Base-by-base conservation (phyloP, 1,140 invertebrate genomes). In the Neuroterus valhalla region DNA sequence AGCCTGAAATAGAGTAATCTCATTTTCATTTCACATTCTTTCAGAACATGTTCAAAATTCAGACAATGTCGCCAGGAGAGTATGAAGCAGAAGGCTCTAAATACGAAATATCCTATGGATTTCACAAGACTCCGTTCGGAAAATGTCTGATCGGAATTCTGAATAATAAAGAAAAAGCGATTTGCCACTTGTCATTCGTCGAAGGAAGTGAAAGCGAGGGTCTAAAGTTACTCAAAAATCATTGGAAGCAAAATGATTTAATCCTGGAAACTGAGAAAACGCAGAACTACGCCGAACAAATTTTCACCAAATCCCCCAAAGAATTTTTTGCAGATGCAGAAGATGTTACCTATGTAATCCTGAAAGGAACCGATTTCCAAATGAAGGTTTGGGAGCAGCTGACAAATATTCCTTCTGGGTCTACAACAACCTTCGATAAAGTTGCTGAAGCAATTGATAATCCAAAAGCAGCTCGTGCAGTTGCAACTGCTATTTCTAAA, bases 391-490 rank as follows among this genome's bases (percentile, higher is more conserved):
- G 88, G 88, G 76, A 78, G 72, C 79, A 82, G 2, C 66, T 89
- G n/a, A 78, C 68, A 10, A 17, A 70, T 15, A 85, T 89, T 31
- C 79, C 83, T 1, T 44, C 8, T 8, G 86, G 85, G 31, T 70
- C 77, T 26, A 72, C 78, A 10, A 31, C 72, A 2, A 86, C 83
- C 66, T 91, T 91, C 71, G 75, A 85, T 23, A 74, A 91, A 48
- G 79, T 93, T n/a, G 92, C 92, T 1, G 72, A 85, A 19, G 78
- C 82, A n/a, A 87, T 92, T 68, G 85, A 86, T 0, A 89, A 89
- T 46, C 91, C 92, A 3, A 91, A 89, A 71, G 93, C 93, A 1
- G 83, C 90, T 67, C 88, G 93, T 52, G 93, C 94, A 15, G 93
- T 93, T 2, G 94, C 92, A 21, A 92, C 82, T 68, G 93, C 92